These are phyloP conservation scores for Spondyliosoma cantharus DNA, from an alignment of 2,797 vertebrate genomes.

Conservation along the genomic window DNA sequence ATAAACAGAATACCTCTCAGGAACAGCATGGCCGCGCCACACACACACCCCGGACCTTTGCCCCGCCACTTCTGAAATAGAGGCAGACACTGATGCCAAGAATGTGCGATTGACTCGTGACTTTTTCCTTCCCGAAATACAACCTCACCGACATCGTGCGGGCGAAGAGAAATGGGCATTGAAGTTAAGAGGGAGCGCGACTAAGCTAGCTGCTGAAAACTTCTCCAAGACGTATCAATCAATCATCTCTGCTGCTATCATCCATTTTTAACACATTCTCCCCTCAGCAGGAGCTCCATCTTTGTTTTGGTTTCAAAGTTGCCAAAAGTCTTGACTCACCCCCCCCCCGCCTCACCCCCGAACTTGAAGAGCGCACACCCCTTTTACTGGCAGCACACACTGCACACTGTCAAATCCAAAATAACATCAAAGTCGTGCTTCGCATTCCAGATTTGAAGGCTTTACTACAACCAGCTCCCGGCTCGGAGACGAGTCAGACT, in stretches of 20 bases:
- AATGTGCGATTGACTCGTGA: constrained; percentile 66
- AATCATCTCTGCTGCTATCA: constrained; percentile 22
- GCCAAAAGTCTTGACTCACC: constrained; percentile 43
- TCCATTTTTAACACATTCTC: constrained; percentile 5
- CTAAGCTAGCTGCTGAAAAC: constrained; percentile 22
- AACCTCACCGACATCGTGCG: constrained; percentile 43
- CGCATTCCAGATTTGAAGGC: constrained; percentile 62
- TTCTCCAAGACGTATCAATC: constrained; percentile 38
- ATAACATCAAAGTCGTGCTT: constrained; percentile 74
- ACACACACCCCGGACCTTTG: constrained; percentile 37
- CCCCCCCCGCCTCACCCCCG: neutral
- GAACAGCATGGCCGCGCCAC: constrained; percentile 17
- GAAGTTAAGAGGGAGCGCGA: neutral
- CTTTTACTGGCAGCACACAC: constrained; percentile 57
- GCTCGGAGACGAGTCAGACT: constrained; percentile 58
- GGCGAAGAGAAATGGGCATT: constrained; percentile 34
- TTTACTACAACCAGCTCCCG: constrained; percentile 63
- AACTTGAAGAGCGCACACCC: constrained; percentile 49
- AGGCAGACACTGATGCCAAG: constrained; percentile 44
- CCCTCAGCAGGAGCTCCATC: constrained; percentile 36
- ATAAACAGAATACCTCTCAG: constrained; percentile 63
- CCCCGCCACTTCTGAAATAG: constrained; percentile 68
- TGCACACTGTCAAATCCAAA: constrained; percentile 64
- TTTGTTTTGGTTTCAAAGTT: constrained; percentile 71
- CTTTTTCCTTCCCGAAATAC: constrained; percentile 73